These are phyloP conservation scores for Tachycineta bicolor DNA, from an alignment of 2,113 vertebrate species.

Conservation along the genomic window DNA sequence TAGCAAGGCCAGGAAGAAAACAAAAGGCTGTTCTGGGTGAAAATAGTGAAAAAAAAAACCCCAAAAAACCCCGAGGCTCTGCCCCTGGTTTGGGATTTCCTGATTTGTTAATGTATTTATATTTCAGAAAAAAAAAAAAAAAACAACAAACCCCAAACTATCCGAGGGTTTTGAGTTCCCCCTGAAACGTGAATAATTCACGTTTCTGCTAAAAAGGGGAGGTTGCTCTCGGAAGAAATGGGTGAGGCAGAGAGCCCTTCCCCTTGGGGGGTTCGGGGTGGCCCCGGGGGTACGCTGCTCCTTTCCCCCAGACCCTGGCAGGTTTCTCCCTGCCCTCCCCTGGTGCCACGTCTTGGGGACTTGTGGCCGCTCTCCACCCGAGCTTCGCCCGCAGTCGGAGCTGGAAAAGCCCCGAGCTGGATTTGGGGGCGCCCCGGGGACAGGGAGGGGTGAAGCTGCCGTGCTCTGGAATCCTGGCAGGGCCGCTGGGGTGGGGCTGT, in stretches of 20 bases:
- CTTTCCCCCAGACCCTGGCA: too few species aligned
- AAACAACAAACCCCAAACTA: too few species aligned
- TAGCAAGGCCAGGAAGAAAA: background rate
- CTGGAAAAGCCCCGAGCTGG: background rate
- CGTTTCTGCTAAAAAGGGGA: background rate
- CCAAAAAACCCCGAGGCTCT: background rate
- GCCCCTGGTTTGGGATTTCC: background rate
- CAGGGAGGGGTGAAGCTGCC: accelerated
- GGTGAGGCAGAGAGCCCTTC: background rate
- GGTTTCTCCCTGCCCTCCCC: too few species aligned
- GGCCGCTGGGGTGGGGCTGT: background rate
- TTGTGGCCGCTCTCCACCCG: accelerated
- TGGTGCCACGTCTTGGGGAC: too few species aligned
- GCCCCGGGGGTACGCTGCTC: background rate
- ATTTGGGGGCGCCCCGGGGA: background rate
- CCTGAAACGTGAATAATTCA: background rate
- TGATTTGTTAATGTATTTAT: background rate
- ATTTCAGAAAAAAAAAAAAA: background rate
- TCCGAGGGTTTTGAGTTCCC: background rate
- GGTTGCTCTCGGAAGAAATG: background rate
- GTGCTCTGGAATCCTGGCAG: background rate
- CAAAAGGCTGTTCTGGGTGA: background rate
- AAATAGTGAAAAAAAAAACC: background rate
- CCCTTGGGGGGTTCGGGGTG: background rate
- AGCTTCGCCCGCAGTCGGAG: background rate